Percentiles rank a stretch among this genome's conserved stretches.
Evolutionary conservation across 2,888 invertebrate genomes (phyloP).

Genomic region (Drosophila kuntzei): DNA sequence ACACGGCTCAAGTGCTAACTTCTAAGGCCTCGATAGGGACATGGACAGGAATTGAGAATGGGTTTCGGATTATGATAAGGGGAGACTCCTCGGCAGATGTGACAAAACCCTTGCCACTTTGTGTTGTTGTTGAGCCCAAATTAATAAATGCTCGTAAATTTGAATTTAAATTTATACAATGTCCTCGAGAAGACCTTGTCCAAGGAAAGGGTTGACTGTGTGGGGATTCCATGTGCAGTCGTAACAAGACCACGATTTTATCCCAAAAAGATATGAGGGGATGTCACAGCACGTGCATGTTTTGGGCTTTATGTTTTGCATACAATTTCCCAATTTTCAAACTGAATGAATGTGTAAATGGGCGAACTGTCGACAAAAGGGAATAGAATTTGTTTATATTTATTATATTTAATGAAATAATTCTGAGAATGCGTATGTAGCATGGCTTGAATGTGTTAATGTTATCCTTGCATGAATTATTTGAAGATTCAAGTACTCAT

Average conservation of each 20-base stretch:
- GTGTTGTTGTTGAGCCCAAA: conserved; percentile 60
- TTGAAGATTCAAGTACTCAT: neutral
- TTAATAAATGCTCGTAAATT: conserved; percentile 74
- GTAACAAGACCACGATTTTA: conserved; percentile 13
- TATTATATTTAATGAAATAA: conserved; percentile 28
- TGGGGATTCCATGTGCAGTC: conserved; percentile 1
- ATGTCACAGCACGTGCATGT: conserved; percentile 59
- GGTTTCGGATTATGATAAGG: neutral
- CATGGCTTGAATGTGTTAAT: conserved; percentile 13
- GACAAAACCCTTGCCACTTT: conserved; percentile 54
- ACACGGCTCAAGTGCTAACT: conserved; percentile 19
- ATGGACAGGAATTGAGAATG: neutral
- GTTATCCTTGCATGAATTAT: conserved; percentile 5
- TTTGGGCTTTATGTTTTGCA: conserved; percentile 48
- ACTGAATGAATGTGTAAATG: conserved; percentile 31
- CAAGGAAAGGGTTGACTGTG: neutral
- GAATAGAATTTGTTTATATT: conserved; percentile 34
- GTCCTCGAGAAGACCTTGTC: conserved; percentile 32
- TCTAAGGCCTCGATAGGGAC: conserved; percentile 1
- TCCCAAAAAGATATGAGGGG: neutral
- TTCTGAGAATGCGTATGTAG: conserved; percentile 8
- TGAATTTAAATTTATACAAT: conserved; percentile 74
- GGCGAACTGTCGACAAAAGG: conserved; percentile 2
- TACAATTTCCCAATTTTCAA: conserved; percentile 43
- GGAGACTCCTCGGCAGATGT: conserved; percentile 24